A percentile compares a stretch with the other conserved stretches of the same genome.
phyloP scores from a whole-genome alignment of 2,888 invertebrate genomes.

The Cryptus armator region DNA sequence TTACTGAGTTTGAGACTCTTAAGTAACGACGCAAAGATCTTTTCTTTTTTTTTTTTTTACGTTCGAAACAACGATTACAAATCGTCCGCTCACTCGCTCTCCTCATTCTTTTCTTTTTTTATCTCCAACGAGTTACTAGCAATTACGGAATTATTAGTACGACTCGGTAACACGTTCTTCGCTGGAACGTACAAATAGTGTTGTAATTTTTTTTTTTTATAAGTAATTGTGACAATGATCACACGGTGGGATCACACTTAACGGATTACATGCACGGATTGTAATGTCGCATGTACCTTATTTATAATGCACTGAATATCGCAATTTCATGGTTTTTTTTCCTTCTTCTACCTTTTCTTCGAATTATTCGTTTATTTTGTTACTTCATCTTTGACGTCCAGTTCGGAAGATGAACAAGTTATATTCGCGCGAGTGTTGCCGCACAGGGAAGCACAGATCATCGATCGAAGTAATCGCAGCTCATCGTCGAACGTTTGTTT shows the following conservation, averaged over 20 bases:
- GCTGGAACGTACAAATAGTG: conserved; percentile 31
- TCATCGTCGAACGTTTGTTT: conserved; percentile 25
- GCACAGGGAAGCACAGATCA: conserved; percentile 53
- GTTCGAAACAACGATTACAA: conserved; percentile 24
- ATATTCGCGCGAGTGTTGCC: conserved; percentile 31
- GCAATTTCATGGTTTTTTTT: conserved; percentile 29
- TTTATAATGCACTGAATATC: conserved; percentile 61
- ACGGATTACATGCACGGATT: conserved; percentile 65
- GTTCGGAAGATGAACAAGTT: conserved; percentile 13
- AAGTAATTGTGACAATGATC: conserved; percentile 49
- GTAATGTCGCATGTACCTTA: conserved; percentile 66
- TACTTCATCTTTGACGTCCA: neutral
- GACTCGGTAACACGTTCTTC: conserved; percentile 36
- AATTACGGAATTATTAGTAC: conserved; percentile 34
- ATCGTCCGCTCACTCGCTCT: conserved; percentile 24
- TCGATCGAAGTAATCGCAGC: conserved; percentile 47
- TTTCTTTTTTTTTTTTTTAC: conserved; percentile 27
- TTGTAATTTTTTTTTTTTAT: conserved; percentile 29
- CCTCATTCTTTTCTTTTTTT: conserved; percentile 1
- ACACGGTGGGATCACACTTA: conserved; percentile 45
- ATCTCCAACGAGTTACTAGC: conserved; percentile 35
- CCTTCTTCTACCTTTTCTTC: neutral
- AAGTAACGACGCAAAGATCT: conserved; percentile 18
- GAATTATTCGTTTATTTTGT: conserved; percentile 9
- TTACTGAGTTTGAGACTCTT: conserved; percentile 25